Evolutionary conservation across 2,797 vertebrate species (phyloP).

Genomic region (Agapornis canus): DNA sequence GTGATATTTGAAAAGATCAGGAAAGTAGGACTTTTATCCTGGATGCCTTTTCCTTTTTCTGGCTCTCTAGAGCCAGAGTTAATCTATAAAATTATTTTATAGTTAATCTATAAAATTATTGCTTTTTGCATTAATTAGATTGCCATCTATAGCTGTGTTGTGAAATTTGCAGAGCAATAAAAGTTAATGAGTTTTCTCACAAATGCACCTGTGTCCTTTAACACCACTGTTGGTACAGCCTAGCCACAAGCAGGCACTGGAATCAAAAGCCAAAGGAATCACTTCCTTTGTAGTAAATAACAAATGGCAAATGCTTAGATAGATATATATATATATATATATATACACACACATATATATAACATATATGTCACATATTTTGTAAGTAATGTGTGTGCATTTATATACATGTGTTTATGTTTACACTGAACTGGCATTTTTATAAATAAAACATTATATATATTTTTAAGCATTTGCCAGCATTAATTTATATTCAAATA

Average conservation of each 20-base stretch:
- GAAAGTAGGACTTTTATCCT: neutral
- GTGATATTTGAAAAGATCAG: neutral
- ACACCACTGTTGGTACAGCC: neutral
- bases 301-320: neutral
- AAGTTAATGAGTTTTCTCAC: constrained; percentile 23
- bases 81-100: neutral
- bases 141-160: neutral
- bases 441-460: neutral
- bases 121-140: neutral
- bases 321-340: neutral
- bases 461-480: neutral
- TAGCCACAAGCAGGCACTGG: neutral
- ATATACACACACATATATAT: neutral
- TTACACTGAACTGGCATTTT: neutral
- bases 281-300: neutral
- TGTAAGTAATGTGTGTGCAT: neutral
- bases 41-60: neutral
- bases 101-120: neutral
- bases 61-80: neutral
- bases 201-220: constrained; percentile 1
- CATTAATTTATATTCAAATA: neutral
- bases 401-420: neutral
- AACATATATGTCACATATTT: neutral
- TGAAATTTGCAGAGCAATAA: constrained; percentile 43
- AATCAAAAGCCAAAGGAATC: neutral